Conservation (phyloP, 2,888 invertebrate species). For the Netelia inedita region DNA sequence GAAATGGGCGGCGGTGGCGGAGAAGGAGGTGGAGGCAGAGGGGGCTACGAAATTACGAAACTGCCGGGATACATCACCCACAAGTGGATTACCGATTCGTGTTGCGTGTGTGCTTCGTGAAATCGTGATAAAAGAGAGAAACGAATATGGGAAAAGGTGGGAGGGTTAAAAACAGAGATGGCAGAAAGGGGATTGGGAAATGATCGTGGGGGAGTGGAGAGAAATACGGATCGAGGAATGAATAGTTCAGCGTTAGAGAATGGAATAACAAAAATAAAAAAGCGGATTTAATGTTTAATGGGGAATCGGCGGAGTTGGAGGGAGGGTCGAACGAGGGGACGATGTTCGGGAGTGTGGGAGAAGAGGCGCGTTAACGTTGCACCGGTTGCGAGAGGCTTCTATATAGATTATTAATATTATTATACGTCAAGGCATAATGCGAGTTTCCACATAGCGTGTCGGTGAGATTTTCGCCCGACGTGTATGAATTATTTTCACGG, state of each 20-base stretch:
- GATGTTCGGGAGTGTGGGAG: not conserved
- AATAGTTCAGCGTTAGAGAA: constrained; percentile 31
- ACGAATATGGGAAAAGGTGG: not conserved
- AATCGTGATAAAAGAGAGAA: constrained; percentile 29
- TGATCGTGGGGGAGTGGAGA: constrained; percentile 26
- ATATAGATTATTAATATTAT: constrained; percentile 28
- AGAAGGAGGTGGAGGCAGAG: constrained; percentile 1
- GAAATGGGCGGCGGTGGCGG: not conserved
- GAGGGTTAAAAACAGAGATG: not conserved
- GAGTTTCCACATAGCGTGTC: constrained; percentile 18
- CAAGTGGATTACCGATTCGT: constrained; percentile 61
- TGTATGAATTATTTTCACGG: constrained; percentile 65
- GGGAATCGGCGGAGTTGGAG: too few relatives aligned
- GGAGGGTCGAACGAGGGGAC: not conserved
- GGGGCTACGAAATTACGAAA: constrained; percentile 64
- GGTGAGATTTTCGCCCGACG: constrained; percentile 49
- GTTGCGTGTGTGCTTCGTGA: constrained; percentile 37
- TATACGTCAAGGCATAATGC: constrained; percentile 27
- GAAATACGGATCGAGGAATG: constrained; percentile 40
- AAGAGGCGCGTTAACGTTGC: not conserved
- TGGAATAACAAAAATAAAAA: constrained; percentile 19
- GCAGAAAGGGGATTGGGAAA: not conserved
- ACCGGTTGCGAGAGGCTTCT: not conserved
- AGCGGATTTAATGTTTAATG: constrained; percentile 39
- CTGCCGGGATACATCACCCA: constrained; percentile 57